Base-by-base conservation (phyloP, 2,888 invertebrate species). In the Epistrophe eligans region DNA sequence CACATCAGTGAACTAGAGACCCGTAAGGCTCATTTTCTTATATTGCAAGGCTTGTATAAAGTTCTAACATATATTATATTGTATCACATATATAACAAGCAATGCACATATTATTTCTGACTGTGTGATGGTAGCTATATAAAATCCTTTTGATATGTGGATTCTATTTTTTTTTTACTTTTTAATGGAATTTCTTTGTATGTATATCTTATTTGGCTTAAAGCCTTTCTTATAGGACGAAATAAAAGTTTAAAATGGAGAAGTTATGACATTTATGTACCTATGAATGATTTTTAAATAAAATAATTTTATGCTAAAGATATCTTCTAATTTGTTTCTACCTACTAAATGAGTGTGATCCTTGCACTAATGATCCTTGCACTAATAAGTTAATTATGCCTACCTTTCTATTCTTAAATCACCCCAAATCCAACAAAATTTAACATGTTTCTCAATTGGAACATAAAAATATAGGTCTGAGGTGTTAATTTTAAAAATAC, bases 11-110 rank as follows among this genome's bases (percentile, higher is more conserved):
- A 83, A 87, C 79, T 50, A 71, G 38, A 70, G 83, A 87, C 74
- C 79, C 71, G 76, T 79, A 66, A 52, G 83, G 74, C 77, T 74
- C 60, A 60, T 50, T 58, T 71, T 70, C 38, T 28, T 45, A 38
- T 38, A 70, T 77, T 74, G 82, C 77, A 71, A 40, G 48, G 58
- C 55, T 40, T 55, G 17, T 48, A 24, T 32, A 52, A 10, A 28
- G 62, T 77, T 40, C 70, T 82, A n/a, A n/a, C n/a, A n/a, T n/a
- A n/a, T n/a, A n/a, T n/a, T n/a, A 64, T 48, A 77, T 77, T 85
- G 74, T 77, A 81, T 70, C 70, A 70, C 85, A 87, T 82, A 87
- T 71, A 83, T 87, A 79, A 83, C 72, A 79, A 48, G 83, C 6
- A 55, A 40, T 70, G 52, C 52, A 50, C 38, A 70, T 70, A 55